phyloP scores from a whole-genome alignment of 2,113 vertebrate species.

The Mobula birostris region DNA sequence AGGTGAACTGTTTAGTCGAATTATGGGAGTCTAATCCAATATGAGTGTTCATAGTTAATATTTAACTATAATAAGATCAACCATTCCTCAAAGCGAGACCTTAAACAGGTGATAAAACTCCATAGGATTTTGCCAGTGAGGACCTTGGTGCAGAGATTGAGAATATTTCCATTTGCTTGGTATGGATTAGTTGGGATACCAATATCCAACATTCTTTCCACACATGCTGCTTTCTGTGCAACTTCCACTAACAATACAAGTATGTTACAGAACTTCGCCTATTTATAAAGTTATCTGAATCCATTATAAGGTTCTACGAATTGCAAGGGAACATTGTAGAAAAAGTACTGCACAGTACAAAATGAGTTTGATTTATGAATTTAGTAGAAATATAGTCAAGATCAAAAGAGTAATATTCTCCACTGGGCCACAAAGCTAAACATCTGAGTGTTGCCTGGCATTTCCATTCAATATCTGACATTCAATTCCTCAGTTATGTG shows the following conservation, averaged over 20 bases:
- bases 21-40: neutral
- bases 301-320: neutral
- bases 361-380: neutral
- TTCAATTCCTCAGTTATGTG: too few species aligned
- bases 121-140: neutral
- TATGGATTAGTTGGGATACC: neutral
- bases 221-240: neutral
- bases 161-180: neutral
- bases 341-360: neutral
- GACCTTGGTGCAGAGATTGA: neutral
- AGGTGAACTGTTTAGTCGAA: neutral
- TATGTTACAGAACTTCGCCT: too few species aligned
- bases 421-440: too few species aligned
- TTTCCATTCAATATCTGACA: too few species aligned
- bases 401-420: too few species aligned
- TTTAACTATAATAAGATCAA: neutral
- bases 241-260: neutral
- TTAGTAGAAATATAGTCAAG: too few species aligned
- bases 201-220: neutral
- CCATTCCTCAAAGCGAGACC: too few species aligned
- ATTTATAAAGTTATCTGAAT: too few species aligned
- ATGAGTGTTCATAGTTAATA: neutral
- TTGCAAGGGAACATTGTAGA: neutral
- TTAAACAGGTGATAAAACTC: too few species aligned
- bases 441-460: too few species aligned